These are phyloP conservation scores for Meda fulgida DNA, from an alignment of 2,797 vertebrate species.

Conservation along the genomic window DNA sequence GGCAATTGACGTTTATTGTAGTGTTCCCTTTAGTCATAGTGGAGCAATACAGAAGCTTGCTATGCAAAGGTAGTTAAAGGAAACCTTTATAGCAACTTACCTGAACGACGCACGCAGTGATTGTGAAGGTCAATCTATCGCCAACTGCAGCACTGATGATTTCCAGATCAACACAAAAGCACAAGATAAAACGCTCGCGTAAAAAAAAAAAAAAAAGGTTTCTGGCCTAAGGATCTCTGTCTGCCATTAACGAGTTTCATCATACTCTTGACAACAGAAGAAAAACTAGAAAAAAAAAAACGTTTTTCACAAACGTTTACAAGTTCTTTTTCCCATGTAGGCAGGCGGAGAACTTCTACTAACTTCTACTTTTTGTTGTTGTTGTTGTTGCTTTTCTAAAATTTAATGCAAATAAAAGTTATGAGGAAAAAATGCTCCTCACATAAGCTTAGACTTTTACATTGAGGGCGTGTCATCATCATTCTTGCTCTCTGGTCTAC, in stretches of 20 bases:
- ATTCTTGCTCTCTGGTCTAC: neutral
- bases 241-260: neutral
- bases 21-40: neutral
- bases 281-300: neutral
- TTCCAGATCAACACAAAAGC: neutral
- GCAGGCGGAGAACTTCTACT: neutral
- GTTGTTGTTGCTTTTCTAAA: too few species aligned
- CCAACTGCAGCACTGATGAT: neutral
- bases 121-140: neutral
- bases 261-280: neutral
- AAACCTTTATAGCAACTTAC: neutral
- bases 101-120: neutral
- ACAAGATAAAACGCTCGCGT: neutral
- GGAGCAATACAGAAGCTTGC: neutral
- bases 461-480: too few species aligned
- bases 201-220: too few species aligned
- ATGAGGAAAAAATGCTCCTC: conserved; percentile 33
- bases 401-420: conserved; percentile 75
- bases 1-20: neutral
- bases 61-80: neutral
- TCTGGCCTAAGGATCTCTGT: neutral
- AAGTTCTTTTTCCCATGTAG: neutral
- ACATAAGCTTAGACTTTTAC: conserved; percentile 49
- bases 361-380: too few species aligned
- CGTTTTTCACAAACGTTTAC: neutral